A percentile compares a stretch with the other conserved stretches of the same genome.
Evolutionary conservation across 2,888 invertebrate genomes (phyloP).

Genomic region (Megaustenia siamemsis): DNA sequence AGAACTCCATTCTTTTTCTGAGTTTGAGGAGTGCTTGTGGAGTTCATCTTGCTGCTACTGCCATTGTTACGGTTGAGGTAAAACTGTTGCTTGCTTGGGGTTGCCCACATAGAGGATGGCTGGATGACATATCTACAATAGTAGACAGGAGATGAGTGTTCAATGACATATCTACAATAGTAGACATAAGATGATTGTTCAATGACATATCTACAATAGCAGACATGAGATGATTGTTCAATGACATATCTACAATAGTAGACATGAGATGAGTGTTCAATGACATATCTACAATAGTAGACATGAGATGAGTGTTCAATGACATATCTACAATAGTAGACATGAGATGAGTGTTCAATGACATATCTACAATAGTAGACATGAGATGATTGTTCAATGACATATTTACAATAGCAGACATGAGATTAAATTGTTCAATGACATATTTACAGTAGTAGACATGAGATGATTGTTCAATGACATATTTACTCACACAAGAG

Average conservation of each 20-base stretch:
- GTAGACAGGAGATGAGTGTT: not conserved
- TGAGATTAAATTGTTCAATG: no score
- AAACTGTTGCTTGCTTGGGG: slow-evolving; percentile 67
- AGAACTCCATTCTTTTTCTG: slow-evolving; percentile 35
- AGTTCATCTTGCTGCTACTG: slow-evolving; percentile 50
- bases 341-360: not conserved
- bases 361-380: not conserved
- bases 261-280: not conserved
- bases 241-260: not conserved
- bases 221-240: not conserved
- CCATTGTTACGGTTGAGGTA: slow-evolving; percentile 52
- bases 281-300: not conserved
- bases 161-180: no score
- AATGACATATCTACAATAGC: no score
- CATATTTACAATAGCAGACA: not conserved
- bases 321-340: not conserved
- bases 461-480: no score
- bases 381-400: not conserved
- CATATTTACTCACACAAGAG: no score
- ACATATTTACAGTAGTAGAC: no score
- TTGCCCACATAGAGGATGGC: slow-evolving; percentile 73
- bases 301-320: not conserved
- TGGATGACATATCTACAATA: slow-evolving; percentile 73
- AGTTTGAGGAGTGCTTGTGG: slow-evolving; percentile 5
- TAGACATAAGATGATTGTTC: no score